phyloP scores from a whole-genome alignment of 1,140 invertebrate genomes.

The Vollenhovia emeryi region DNA sequence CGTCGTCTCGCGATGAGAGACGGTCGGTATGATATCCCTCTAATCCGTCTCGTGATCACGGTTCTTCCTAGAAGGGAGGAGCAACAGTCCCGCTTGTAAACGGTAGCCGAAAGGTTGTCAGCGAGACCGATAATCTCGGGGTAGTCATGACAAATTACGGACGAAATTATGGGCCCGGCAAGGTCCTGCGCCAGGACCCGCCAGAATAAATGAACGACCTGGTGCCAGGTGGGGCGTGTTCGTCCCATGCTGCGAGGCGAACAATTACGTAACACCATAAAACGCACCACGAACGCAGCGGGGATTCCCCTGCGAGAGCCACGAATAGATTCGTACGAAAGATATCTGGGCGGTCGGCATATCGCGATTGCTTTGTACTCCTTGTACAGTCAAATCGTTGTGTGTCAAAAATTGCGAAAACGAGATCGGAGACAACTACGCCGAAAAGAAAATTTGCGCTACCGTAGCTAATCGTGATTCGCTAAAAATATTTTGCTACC shows the following conservation, averaged over 20 bases:
- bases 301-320: slow-evolving; percentile 48
- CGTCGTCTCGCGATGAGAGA: neutral
- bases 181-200: slow-evolving; percentile 35
- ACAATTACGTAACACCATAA: slow-evolving; percentile 79
- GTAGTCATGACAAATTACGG: slow-evolving; percentile 84
- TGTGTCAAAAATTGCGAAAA: neutral
- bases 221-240: slow-evolving; percentile 79
- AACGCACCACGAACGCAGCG: slow-evolving; percentile 67
- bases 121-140: slow-evolving; percentile 81
- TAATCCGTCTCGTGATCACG: slow-evolving; percentile 43
- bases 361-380: neutral
- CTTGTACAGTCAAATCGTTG: neutral
- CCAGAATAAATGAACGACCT: slow-evolving; percentile 74
- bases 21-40: slow-evolving; percentile 30
- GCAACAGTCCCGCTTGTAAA: slow-evolving; percentile 46
- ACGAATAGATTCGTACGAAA: slow-evolving; percentile 48
- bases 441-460: too few species aligned
- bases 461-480: too few species aligned
- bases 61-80: neutral
- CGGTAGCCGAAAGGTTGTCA: slow-evolving; percentile 81
- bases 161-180: slow-evolving; percentile 63
- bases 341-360: slow-evolving; percentile 14
- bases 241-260: slow-evolving; percentile 72
- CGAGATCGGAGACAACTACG: neutral
- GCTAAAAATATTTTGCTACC: too few species aligned